Evolutionary conservation across 2,888 invertebrate species (phyloP).

Genomic region (Euspilapteryx auroguttella): DNA sequence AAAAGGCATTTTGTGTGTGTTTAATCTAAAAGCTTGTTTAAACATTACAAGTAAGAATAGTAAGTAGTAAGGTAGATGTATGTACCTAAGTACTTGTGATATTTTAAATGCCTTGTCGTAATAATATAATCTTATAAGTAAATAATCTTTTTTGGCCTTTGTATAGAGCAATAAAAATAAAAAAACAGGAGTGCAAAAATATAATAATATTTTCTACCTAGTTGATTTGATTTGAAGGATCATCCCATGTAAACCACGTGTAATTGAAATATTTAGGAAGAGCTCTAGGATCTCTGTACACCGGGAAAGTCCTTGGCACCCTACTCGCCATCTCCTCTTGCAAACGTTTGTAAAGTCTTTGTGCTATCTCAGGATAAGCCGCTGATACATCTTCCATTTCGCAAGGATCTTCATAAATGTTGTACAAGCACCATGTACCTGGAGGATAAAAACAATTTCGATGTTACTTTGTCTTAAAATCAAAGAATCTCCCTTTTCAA

Average conservation of each 20-base stretch:
- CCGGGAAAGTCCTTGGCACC: slow-evolving; percentile 19
- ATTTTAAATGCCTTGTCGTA: too few species aligned
- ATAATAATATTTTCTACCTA: too few species aligned
- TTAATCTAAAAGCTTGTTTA: too few species aligned
- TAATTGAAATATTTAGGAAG: slow-evolving; percentile 25
- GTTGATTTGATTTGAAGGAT: too few species aligned
- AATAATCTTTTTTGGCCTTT: too few species aligned
- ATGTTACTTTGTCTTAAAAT: neutral
- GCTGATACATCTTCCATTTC: slow-evolving; percentile 26
- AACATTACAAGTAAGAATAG: too few species aligned
- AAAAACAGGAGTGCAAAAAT: too few species aligned
- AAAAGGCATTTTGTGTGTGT: too few species aligned
- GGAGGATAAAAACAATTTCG: slow-evolving; percentile 11
- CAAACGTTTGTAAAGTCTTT: slow-evolving; percentile 15
- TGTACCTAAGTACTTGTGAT: too few species aligned
- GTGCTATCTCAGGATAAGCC: slow-evolving; percentile 18
- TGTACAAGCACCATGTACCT: slow-evolving; percentile 29
- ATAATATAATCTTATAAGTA: too few species aligned
- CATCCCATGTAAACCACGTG: slow-evolving; percentile 28
- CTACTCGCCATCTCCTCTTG: slow-evolving; percentile 17
- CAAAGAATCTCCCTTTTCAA: neutral
- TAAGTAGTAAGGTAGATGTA: too few species aligned
- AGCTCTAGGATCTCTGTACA: slow-evolving; percentile 23
- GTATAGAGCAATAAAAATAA: too few species aligned
- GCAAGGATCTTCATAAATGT: slow-evolving; percentile 36